These are phyloP conservation scores for Teleiodes luculella DNA, from an alignment of 2,888 invertebrate species.

Conservation along the genomic window DNA sequence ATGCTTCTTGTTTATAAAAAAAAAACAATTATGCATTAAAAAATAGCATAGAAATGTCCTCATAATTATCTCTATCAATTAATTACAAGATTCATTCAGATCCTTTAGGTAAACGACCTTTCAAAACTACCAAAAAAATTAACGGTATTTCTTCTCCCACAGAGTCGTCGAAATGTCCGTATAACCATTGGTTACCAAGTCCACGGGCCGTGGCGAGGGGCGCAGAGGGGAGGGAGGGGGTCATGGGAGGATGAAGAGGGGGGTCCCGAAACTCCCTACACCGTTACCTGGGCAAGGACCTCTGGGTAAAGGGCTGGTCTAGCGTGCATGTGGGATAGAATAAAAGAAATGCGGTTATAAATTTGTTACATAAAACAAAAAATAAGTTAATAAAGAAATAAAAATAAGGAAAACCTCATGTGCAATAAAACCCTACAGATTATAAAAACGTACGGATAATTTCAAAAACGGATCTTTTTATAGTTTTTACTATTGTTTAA, in stretches of 20 bases:
- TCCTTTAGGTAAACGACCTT: background rate
- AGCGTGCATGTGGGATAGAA: too few relatives aligned
- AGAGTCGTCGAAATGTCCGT: background rate
- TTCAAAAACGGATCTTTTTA: too few relatives aligned
- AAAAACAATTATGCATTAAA: too few relatives aligned
- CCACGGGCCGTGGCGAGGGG: background rate
- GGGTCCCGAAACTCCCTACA: slow-evolving; percentile 4
- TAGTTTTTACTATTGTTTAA: too few relatives aligned
- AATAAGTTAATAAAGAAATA: too few relatives aligned
- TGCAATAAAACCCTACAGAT: too few relatives aligned
- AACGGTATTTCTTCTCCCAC: background rate
- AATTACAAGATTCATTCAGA: background rate
- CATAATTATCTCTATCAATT: background rate
- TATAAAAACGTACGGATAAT: too few relatives aligned
- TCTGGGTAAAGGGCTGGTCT: background rate
- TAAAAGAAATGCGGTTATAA: too few relatives aligned
- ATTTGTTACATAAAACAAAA: too few relatives aligned
- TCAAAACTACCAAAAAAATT: background rate
- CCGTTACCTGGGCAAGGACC: slow-evolving; percentile 11
- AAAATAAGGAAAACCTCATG: too few relatives aligned
- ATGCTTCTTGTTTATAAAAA: too few relatives aligned
- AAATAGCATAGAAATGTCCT: too few relatives aligned
- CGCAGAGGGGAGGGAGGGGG: background rate
- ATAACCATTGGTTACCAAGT: background rate
- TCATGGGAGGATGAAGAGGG: background rate